phyloP scores from a whole-genome alignment of 2,113 vertebrate genomes.

The Calypte anna region DNA sequence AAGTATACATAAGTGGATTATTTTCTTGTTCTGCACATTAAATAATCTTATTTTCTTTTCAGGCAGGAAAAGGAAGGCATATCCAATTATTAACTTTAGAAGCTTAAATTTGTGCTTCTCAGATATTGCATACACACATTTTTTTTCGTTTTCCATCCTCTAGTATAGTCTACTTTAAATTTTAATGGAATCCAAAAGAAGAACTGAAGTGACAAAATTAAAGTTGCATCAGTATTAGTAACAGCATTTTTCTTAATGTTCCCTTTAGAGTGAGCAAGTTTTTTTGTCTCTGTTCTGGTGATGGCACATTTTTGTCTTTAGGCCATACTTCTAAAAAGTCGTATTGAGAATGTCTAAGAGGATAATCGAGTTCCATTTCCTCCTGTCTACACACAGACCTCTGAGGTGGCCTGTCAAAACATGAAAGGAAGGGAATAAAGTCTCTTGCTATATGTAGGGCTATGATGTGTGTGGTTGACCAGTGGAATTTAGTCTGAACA shows the following conservation, averaged over 20 bases:
- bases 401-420: background rate
- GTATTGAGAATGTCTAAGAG: background rate
- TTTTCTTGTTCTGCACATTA: slow-evolving; percentile 7
- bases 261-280: background rate
- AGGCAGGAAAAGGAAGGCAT: background rate
- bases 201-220: background rate
- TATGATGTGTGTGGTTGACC: background rate
- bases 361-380: background rate
- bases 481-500: background rate
- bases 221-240: background rate
- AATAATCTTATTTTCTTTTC: background rate
- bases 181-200: background rate
- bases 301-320: background rate
- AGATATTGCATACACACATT: background rate
- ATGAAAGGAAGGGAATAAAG: background rate
- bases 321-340: background rate
- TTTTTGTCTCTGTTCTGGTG: background rate
- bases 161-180: background rate
- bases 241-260: background rate
- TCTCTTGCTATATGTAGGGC: background rate
- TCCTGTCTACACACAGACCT: background rate
- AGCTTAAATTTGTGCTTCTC: background rate
- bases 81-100: background rate
- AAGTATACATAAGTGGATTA: background rate
- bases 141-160: background rate